A percentile compares a stretch with the other conserved stretches of the same genome.
phyloP scores from a whole-genome alignment of 2,797 vertebrate species.

The Vireo griseus region DNA sequence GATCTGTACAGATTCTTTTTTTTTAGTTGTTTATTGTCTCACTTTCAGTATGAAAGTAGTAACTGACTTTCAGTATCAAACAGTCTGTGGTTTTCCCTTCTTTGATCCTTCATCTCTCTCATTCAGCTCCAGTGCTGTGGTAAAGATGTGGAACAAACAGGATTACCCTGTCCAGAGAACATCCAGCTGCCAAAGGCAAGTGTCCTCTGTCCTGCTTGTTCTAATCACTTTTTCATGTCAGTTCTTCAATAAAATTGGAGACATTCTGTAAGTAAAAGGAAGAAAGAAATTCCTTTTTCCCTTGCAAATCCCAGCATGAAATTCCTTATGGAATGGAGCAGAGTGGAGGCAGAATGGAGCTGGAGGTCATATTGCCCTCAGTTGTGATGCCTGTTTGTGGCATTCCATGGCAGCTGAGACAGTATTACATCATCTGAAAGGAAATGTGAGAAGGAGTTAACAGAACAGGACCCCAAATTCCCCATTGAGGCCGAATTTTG shows the following conservation, averaged over 20 bases:
- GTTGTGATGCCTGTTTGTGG: neutral
- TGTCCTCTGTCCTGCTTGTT: neutral
- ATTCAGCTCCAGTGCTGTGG: slow-evolving; percentile 79
- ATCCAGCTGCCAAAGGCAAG: slow-evolving; percentile 73
- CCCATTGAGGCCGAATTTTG: neutral
- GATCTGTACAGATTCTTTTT: neutral
- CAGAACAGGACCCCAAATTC: neutral
- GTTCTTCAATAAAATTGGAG: neutral
- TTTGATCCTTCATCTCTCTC: neutral
- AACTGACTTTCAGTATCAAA: neutral
- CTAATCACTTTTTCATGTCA: neutral
- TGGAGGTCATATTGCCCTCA: neutral
- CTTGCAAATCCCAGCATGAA: neutral
- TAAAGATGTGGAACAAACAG: slow-evolving; percentile 64
- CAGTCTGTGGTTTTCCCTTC: neutral
- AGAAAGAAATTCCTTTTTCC: neutral
- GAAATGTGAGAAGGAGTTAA: neutral
- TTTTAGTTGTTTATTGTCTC: neutral
- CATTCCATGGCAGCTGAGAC: neutral
- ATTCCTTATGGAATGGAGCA: neutral
- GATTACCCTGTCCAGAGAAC: slow-evolving; percentile 73
- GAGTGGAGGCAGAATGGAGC: neutral
- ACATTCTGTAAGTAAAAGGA: neutral
- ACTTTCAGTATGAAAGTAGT: neutral
- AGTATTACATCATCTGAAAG: neutral